Evolutionary conservation across 64 coral and sea anemone species (phyloP), one percentile per base, ranked within the genome.

Genomic region (Stichodactyla mertensii): DNA sequence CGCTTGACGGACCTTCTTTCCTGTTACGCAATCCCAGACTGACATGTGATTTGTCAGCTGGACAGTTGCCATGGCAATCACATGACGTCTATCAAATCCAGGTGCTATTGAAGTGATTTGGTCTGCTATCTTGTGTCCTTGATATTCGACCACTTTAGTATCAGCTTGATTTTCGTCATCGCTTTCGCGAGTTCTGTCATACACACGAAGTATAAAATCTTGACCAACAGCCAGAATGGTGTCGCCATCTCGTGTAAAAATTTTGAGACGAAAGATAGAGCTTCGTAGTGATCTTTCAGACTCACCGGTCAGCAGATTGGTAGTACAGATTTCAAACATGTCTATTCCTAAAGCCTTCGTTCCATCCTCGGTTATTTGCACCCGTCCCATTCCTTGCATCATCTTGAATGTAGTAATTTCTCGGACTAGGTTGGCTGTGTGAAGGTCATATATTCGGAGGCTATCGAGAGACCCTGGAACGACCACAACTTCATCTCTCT

Each of bases 351-450:
- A 87, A 4, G 77, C 93, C 55, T 91, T 99, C 55, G 77, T 93
- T 52, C 93, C 93, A 82, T 99, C 90, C 16, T 95, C 90, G 16
- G 97, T 95, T 14, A 99, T 69, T 45, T 95, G 93, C 62, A 99
- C 62, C 6, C 60, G 26, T 20, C 91, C 85, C 77, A 95, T 77
- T 16, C 85, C 85, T 19, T 92, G 28, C 60, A 85, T 80, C 88
- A 92, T 94, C 61, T 91, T 95, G 86, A 99, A 99, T 24, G 91
- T 77, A 36, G 57, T 85, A 0, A 99, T 56, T 19, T 95, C 93
- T 52, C 91, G 87, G n/a, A 90, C 74, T 5, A 99, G 86, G 27
- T 62, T 88, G 10, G 86, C 97, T 13, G 93, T 84, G 26, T 78
- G 67, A 71, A 94, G 64, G 70, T 95, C 97, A 77, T 95, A 99